Evolutionary conservation across 2,888 invertebrate species (phyloP), one percentile per base, ranked within the genome.

Genomic region (Mythimna pallens): DNA sequence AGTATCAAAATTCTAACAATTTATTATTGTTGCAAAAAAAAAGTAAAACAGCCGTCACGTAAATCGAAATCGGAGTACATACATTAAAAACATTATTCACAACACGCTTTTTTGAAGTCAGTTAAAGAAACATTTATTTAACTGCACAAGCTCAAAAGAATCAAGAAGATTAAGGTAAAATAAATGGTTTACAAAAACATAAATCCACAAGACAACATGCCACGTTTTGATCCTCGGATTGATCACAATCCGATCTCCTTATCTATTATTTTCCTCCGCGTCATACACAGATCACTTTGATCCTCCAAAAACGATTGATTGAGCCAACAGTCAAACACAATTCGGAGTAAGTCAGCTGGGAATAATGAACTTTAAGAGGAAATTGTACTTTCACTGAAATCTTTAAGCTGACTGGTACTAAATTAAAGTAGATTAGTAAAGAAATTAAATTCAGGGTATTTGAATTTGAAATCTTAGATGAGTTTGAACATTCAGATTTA

Each of bases 281-380:
- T 65, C 76, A 65, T 30, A 30, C 64, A 73, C 72, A 79, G 70
- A 73, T 68, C 65, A 65, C 22, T 71, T 81, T 82, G 64, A 68
- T 78, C 52, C 30, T 25, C 17, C n/a, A 59, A n/a, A 70, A 14
- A 64, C 36, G 54, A 65, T 70, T 62, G 54, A 70, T 65, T 58
- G 62, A 65, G 34, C 57, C 43, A 63, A 58, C 17, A 50, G 47
- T 34, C 36, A 54, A 50, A 67, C 43, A 66, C 54, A 77, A 67
- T 30, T 22, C 6, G 30, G 20, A 59, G 40, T 40, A 61, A 61
- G 61, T 40, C 61, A 61, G 8, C 61, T n/a, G 22, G 22, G 12
- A 54, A 76, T 67, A 76, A 74, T 74, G 14, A 63, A 78, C 34
- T 36, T 50, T 17, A 78, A 62, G 43, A 58, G 43, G 43, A 62